phyloP scores from a whole-genome alignment of 2,888 invertebrate genomes.

The Macrophya alboannulata region DNA sequence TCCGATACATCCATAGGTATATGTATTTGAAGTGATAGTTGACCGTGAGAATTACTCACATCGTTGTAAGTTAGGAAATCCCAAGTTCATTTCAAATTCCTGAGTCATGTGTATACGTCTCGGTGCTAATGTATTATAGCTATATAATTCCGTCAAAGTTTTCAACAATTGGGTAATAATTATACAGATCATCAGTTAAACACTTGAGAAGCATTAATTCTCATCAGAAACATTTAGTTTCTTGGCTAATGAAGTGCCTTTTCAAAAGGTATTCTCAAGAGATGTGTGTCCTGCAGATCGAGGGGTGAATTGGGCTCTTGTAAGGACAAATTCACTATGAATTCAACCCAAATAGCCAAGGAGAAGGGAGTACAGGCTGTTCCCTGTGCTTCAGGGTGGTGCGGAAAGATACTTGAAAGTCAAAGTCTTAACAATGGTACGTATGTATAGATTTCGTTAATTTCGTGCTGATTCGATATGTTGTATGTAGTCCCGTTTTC shows the following conservation, averaged over 20 bases:
- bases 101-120: neutral
- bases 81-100: neutral
- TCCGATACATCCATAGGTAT: neutral
- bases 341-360: conserved; percentile 88
- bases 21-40: neutral
- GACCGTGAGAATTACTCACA: neutral
- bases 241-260: neutral
- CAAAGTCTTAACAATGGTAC: conserved; percentile 90
- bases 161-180: neutral
- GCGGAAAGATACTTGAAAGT: conserved; percentile 93
- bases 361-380: conserved; percentile 89
- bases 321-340: conserved; percentile 92
- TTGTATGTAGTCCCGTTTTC: neutral
- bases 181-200: neutral
- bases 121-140: neutral
- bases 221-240: neutral
- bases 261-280: conserved; percentile 85
- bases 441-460: conserved; percentile 49
- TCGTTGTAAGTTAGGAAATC: conserved; percentile 2
- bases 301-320: conserved; percentile 94
- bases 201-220: neutral
- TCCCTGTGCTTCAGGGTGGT: conserved; percentile 96
- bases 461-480: neutral
- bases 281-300: conserved; percentile 93
- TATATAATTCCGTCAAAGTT: neutral